Percentiles rank a stretch among this genome's conserved stretches.
Conservation (phyloP, 2,888 invertebrate genomes). For the Cerastoderma edule region DNA sequence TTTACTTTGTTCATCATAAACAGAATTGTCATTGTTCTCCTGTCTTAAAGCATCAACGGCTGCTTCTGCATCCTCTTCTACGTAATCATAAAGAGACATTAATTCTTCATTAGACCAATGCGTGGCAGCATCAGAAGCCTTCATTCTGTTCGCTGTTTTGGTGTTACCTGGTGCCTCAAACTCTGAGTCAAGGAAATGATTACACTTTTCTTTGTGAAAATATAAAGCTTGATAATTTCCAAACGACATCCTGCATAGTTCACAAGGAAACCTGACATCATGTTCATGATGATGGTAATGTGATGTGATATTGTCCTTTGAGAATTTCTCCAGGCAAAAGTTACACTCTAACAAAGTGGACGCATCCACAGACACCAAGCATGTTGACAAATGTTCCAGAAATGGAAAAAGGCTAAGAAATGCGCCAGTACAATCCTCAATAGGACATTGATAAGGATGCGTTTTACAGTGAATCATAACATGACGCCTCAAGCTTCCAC, state of each 20-base stretch:
- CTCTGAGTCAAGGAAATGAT: constrained; percentile 33
- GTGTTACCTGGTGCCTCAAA: constrained; percentile 3
- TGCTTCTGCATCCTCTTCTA: too few relatives aligned
- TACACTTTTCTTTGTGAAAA: constrained; percentile 28
- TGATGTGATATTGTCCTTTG: not conserved
- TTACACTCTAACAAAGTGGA: constrained; percentile 16
- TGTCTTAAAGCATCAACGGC: too few relatives aligned
- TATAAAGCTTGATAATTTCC: constrained; percentile 17
- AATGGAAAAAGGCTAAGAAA: constrained; percentile 18
- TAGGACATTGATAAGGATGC: constrained; percentile 38
- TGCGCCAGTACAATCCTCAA: constrained; percentile 8
- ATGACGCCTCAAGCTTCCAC: constrained; percentile 16
- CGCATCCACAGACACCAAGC: not conserved
- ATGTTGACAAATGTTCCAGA: constrained; percentile 4
- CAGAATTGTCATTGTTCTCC: too few relatives aligned
- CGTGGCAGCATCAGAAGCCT: not conserved
- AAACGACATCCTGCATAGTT: constrained; percentile 18
- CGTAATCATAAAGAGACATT: too few relatives aligned
- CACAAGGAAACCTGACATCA: constrained; percentile 33
- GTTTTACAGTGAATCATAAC: constrained; percentile 32
- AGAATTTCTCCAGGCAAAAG: constrained; percentile 18
- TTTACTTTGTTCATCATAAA: too few relatives aligned
- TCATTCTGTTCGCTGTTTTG: not conserved
- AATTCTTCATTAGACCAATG: not conserved
- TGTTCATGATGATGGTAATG: constrained; percentile 33